Evolutionary conservation across 2,113 vertebrate genomes (phyloP), one percentile per base, ranked within the genome.

Genomic region (Ameiurus melas): DNA sequence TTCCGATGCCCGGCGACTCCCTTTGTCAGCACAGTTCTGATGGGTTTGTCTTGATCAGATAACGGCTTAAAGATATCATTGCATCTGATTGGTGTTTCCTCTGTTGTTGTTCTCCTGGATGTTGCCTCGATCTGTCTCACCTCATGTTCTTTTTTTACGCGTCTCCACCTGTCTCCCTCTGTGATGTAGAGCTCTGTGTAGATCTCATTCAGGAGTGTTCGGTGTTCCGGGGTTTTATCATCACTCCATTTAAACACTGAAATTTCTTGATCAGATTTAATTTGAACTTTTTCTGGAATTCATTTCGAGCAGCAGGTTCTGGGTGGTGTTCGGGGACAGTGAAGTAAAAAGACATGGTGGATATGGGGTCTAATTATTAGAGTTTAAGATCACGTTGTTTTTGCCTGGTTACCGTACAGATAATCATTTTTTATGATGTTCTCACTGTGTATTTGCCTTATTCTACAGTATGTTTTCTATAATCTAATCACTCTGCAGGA

Each of bases 151-250:
- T 62, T 8, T 60, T 80, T 88, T 51, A 84, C 22, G 1, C n/a
- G n/a, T 88, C 62, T 79, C 80, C 87, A 71, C 47, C n/a, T 80
- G 14, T 75, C 89, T 79, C 87, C 87, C 60, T 90, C 83, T 86
- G 89, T 91, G 87, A 91, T 90, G 89, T 89, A 91, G 66, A 91
- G 87, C 81, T 90, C 90, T 85, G 87, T 91, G 87, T 91, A 91
- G 89, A 91, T 91, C 73, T 87, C 55, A 53, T 81, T 89, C 85
- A 87, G 62, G 66, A 87, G 70, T 20, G 39, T 16, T 36, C 14
- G 66, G 14, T 14, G 33, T 33, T 5, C 66, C 66, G 0, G n/a
- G n/a, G n/a, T n/a, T 30, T 70, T 33, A 70, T 70, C 16, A 70
- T 33, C 66, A 70, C 66, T 16, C 13, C 66, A 70, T 33, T 70